Conservation (phyloP, 2,113 vertebrate genomes). For the Apodemus speciosus region DNA sequence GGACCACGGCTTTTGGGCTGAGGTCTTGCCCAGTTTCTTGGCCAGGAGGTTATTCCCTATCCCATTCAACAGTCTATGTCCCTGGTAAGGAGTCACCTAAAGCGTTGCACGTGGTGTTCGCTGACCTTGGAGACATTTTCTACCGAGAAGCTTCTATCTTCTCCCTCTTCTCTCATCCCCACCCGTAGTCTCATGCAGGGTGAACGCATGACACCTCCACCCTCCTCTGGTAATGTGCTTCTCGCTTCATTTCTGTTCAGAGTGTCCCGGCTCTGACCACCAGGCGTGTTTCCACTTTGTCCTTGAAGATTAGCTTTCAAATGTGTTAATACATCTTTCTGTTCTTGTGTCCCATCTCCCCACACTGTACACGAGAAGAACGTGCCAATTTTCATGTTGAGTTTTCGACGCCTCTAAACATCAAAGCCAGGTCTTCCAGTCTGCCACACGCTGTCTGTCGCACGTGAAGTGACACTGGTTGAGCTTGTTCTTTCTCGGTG, state of each 20-base stretch:
- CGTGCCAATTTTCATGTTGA: slow-evolving; percentile 9
- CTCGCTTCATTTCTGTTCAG: not conserved
- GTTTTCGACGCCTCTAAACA: not conserved
- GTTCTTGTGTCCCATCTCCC: not conserved
- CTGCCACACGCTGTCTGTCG: not conserved
- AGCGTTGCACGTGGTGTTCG: fast-evolving
- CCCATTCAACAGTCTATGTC: fast-evolving
- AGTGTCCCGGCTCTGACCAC: not conserved
- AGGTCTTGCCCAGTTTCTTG: not conserved
- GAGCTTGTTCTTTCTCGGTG: not conserved
- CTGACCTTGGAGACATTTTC: not conserved
- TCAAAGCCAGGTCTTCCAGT: slow-evolving; percentile 2
- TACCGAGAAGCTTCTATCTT: not conserved
- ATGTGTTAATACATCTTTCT: not conserved
- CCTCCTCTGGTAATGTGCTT: not conserved
- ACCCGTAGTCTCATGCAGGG: not conserved
- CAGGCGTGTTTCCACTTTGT: not conserved
- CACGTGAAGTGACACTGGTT: fast-evolving
- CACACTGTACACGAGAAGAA: not conserved
- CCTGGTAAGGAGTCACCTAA: not conserved
- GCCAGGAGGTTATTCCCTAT: not conserved
- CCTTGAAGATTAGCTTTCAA: not conserved
- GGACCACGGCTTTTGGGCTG: not conserved
- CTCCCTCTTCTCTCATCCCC: not conserved
- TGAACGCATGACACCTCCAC: not conserved